These are phyloP conservation scores for Aporrectodea caliginosa DNA, from an alignment of 1,140 invertebrate species.

Conservation along the genomic window DNA sequence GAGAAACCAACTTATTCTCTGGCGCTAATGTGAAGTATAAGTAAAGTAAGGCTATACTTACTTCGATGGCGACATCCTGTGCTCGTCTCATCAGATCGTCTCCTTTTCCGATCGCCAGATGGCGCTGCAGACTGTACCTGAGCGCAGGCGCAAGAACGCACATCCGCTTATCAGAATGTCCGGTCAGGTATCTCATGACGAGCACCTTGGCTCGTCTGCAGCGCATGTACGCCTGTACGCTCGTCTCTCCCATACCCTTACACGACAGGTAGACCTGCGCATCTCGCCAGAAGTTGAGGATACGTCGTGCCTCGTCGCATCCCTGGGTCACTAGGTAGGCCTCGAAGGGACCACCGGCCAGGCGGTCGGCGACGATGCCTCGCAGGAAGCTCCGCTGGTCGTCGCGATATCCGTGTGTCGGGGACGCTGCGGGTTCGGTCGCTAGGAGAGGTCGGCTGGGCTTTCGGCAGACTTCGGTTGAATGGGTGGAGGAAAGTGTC, in stretches of 20 bases:
- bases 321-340: not conserved
- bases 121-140: not conserved
- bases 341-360: conserved; percentile 14
- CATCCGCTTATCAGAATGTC: not conserved
- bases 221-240: not conserved
- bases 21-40: no score
- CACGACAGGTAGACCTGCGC: conserved; percentile 5
- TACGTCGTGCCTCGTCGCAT: not conserved
- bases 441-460: not conserved
- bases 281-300: not conserved
- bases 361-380: conserved; percentile 9
- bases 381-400: not conserved
- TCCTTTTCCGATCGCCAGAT: not conserved
- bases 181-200: not conserved
- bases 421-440: no score
- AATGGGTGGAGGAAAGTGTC: no score
- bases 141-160: not conserved
- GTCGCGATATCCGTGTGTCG: not conserved
- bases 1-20: no score
- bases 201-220: not conserved
- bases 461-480: not conserved
- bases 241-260: not conserved
- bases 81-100: not conserved
- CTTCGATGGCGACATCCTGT: not conserved
- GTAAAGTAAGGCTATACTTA: not conserved